These are phyloP conservation scores for Leucophenga maculata DNA, from an alignment of 2,888 invertebrate genomes.

Conservation along the genomic window DNA sequence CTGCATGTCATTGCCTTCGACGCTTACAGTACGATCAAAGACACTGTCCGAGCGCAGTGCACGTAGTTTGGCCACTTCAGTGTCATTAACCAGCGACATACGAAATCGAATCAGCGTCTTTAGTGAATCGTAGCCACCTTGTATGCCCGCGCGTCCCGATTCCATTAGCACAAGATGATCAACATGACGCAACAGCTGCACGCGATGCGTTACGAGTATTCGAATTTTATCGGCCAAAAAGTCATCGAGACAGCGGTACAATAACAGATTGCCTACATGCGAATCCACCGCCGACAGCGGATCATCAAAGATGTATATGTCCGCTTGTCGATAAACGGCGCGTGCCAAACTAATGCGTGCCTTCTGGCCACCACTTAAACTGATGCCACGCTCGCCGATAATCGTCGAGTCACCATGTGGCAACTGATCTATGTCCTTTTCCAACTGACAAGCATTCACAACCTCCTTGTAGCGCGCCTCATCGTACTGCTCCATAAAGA, in stretches of 20 bases:
- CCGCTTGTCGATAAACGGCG: conserved; percentile 81
- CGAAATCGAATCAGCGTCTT: conserved; percentile 74
- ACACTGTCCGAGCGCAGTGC: conserved; percentile 60
- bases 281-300: conserved; percentile 85
- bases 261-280: conserved; percentile 81
- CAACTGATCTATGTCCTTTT: conserved; percentile 77
- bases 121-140: conserved; percentile 71
- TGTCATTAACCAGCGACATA: conserved; percentile 60
- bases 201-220: conserved; percentile 81
- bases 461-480: conserved; percentile 74
- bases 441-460: conserved; percentile 76
- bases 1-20: conserved; percentile 35
- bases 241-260: conserved; percentile 79
- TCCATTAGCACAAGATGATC: conserved; percentile 75
- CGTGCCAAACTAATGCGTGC: conserved; percentile 84
- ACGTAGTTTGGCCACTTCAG: conserved; percentile 52
- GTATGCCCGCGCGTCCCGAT: conserved; percentile 68
- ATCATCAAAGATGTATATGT: conserved; percentile 85
- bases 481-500: conserved; percentile 84
- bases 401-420: conserved; percentile 74
- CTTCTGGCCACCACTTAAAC: conserved; percentile 83
- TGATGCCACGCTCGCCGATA: conserved; percentile 80
- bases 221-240: conserved; percentile 78
- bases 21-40: conserved; percentile 41
- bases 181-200: conserved; percentile 76